Conservation (phyloP, 2,888 invertebrate species). For the Pseudolycoriella hygida region DNA sequence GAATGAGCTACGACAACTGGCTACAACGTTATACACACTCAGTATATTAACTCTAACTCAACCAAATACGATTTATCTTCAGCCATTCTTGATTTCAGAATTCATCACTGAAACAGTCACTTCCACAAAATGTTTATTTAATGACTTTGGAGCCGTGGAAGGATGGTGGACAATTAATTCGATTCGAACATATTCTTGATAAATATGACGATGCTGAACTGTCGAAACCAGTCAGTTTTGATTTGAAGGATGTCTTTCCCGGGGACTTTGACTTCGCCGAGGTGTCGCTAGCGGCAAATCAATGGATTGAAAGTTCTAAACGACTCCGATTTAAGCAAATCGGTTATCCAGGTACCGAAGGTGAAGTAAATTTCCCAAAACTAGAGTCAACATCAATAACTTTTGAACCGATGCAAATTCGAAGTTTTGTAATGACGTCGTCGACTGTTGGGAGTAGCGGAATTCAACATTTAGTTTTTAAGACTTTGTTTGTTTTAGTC, state of each 20-base stretch:
- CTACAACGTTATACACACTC: conserved; percentile 14
- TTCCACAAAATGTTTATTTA: conserved; percentile 56
- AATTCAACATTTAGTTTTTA: too few species aligned
- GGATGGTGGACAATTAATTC: conserved; percentile 39
- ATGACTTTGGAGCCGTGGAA: conserved; percentile 67
- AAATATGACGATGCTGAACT: conserved; percentile 37
- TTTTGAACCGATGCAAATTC: conserved; percentile 24
- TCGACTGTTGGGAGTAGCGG: too few species aligned
- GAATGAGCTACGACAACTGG: conserved; percentile 35
- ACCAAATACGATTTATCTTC: too few species aligned
- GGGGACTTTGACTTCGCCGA: conserved; percentile 32
- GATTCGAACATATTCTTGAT: conserved; percentile 63
- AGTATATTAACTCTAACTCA: conserved; percentile 12
- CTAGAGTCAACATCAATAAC: conserved; percentile 17
- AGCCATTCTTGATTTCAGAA: too few species aligned
- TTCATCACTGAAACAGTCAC: conserved; percentile 1
- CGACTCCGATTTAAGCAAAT: conserved; percentile 19
- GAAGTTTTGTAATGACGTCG: conserved; percentile 19
- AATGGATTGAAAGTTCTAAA: conserved; percentile 34
- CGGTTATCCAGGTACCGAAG: background rate
- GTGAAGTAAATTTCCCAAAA: conserved; percentile 2
- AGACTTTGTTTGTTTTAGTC: too few species aligned
- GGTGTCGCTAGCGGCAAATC: conserved; percentile 49
- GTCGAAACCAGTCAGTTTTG: conserved; percentile 24
- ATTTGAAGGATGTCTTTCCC: conserved; percentile 33